Evolutionary conservation across 2,888 invertebrate genomes (phyloP).

Genomic region (Petrophora chlorosata): DNA sequence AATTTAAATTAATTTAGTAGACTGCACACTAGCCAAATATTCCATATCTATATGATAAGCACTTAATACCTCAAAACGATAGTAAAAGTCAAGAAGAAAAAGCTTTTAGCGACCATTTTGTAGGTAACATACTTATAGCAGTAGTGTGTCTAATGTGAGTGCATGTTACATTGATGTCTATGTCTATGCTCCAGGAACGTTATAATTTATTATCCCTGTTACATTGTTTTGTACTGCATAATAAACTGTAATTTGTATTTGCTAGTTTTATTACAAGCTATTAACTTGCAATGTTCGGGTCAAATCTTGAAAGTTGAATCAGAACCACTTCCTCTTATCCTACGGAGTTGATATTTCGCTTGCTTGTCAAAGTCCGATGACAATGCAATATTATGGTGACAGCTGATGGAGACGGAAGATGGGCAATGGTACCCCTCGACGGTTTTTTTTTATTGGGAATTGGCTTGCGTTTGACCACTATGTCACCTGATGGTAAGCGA

Average conservation of each 20-base stretch:
- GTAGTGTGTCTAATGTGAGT: slow-evolving; percentile 2
- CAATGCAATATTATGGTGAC: too few relatives aligned
- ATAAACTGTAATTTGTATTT: slow-evolving; percentile 51
- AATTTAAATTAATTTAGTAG: slow-evolving; percentile 47
- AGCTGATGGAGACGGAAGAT: too few relatives aligned
- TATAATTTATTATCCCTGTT: slow-evolving; percentile 42
- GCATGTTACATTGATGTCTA: slow-evolving; percentile 28
- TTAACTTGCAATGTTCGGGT: neutral
- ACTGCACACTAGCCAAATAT: slow-evolving; percentile 69
- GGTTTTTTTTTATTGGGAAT: too few relatives aligned
- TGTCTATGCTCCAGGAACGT: slow-evolving; percentile 43
- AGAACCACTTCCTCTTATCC: too few relatives aligned
- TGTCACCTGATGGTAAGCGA: too few relatives aligned
- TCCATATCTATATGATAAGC: slow-evolving; percentile 33
- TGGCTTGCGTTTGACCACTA: too few relatives aligned
- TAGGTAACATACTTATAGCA: too few relatives aligned
- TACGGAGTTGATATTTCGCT: too few relatives aligned
- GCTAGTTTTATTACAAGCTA: slow-evolving; percentile 19
- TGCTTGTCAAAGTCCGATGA: too few relatives aligned
- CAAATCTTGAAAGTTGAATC: neutral
- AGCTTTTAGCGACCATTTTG: slow-evolving; percentile 20
- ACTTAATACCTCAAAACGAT: slow-evolving; percentile 30
- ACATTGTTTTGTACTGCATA: slow-evolving; percentile 64
- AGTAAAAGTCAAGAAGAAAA: slow-evolving; percentile 18
- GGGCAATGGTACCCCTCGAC: too few relatives aligned